Percentiles rank a stretch among this genome's conserved stretches.
phyloP scores from a whole-genome alignment of 2,113 vertebrate genomes.

The Dolichotis patagonum region DNA sequence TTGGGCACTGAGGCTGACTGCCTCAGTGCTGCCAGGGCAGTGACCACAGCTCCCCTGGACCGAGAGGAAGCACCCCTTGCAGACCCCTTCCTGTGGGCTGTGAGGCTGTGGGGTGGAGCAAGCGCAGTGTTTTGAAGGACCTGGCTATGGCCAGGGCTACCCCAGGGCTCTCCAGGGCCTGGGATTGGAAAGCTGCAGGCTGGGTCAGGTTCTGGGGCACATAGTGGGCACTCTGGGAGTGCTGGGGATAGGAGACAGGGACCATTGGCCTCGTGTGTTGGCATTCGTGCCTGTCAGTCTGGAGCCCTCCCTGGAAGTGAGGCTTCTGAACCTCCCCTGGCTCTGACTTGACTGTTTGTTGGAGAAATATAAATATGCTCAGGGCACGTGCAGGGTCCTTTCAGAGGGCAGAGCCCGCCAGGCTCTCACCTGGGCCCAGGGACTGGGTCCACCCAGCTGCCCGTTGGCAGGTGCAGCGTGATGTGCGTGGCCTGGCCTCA shows the following conservation, averaged over 20 bases:
- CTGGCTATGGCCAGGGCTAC: accelerated
- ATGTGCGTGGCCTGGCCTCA: too few species aligned
- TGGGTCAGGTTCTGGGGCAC: background rate
- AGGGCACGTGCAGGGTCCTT: background rate
- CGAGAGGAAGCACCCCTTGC: accelerated
- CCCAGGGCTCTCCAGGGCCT: too few species aligned
- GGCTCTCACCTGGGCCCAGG: background rate
- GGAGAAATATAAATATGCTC: background rate
- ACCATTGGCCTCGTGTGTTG: accelerated
- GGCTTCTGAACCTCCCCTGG: accelerated
- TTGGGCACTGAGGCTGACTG: background rate
- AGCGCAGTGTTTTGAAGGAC: background rate
- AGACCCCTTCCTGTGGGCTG: accelerated
- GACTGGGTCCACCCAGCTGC: accelerated
- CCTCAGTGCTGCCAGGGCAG: background rate
- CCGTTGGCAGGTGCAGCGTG: background rate
- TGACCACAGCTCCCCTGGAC: background rate
- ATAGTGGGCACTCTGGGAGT: background rate
- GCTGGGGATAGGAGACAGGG: background rate
- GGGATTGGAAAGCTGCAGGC: background rate
- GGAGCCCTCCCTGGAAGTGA: background rate
- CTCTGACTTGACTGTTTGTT: accelerated
- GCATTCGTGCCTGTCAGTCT: background rate
- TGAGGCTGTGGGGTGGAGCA: background rate
- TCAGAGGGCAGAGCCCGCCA: background rate